These are phyloP conservation scores for Mus minutoides DNA, from an alignment of 2,797 vertebrate species.

Conservation along the genomic window DNA sequence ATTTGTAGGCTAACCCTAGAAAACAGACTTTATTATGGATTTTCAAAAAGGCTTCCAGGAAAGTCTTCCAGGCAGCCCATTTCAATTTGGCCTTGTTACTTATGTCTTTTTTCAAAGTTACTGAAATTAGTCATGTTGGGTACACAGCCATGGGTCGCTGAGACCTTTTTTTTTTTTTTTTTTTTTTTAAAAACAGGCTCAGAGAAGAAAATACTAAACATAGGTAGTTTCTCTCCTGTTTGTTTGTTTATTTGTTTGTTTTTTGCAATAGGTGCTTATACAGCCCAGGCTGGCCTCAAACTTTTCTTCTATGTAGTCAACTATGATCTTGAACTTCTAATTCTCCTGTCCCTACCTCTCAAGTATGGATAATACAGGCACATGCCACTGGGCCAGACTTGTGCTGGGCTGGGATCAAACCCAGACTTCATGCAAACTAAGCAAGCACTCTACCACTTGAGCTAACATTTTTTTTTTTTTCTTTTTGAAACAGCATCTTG, in stretches of 20 bases:
- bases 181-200: not conserved
- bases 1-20: slow-evolving; percentile 1
- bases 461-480: not conserved
- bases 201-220: not conserved
- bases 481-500: not conserved
- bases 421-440: not conserved
- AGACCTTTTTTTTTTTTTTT: not conserved
- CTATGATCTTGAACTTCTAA: not conserved
- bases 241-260: not conserved
- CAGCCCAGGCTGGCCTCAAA: not conserved
- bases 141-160: not conserved
- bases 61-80: slow-evolving; percentile 36
- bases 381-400: too few relatives aligned
- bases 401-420: not conserved
- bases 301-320: not conserved
- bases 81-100: slow-evolving; percentile 33
- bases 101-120: not conserved
- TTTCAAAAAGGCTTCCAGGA: slow-evolving; percentile 54
- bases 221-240: not conserved
- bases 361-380: not conserved
- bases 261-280: not conserved
- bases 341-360: too few relatives aligned
- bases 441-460: not conserved
- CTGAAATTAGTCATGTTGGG: not conserved
- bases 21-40: slow-evolving; percentile 43